phyloP scores from a whole-genome alignment of 2,888 invertebrate species.

The Agelastica alni region DNA sequence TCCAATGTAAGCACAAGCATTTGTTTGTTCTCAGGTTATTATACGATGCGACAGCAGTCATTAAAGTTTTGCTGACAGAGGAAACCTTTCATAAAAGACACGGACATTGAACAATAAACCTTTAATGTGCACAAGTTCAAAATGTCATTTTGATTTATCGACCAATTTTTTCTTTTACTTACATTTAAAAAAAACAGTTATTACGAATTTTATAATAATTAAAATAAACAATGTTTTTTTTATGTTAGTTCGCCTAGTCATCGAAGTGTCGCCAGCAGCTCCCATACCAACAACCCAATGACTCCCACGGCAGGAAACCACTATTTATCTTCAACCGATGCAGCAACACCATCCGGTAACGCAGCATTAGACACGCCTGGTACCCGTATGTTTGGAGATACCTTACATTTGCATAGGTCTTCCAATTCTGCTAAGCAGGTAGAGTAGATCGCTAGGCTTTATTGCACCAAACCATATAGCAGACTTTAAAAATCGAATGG shows the following conservation, averaged over 20 bases:
- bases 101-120: too few relatives aligned
- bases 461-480: neutral
- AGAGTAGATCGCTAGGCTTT: slow-evolving; percentile 41
- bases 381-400: slow-evolving; percentile 76
- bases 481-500: neutral
- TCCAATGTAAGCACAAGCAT: slow-evolving; percentile 60
- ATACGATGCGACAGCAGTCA: too few relatives aligned
- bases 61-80: too few relatives aligned
- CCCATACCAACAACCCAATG: slow-evolving; percentile 35
- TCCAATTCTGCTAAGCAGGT: slow-evolving; percentile 59
- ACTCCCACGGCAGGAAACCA: slow-evolving; percentile 42
- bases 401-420: slow-evolving; percentile 61
- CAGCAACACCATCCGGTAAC: slow-evolving; percentile 53
- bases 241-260: slow-evolving; percentile 48
- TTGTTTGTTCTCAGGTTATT: too few relatives aligned
- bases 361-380: slow-evolving; percentile 60
- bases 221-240: neutral
- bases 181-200: too few relatives aligned
- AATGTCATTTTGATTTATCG: too few relatives aligned
- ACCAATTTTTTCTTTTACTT: too few relatives aligned
- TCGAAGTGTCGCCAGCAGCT: slow-evolving; percentile 42
- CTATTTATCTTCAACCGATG: slow-evolving; percentile 46
- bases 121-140: too few relatives aligned
- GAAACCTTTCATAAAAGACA: too few relatives aligned
- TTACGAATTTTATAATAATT: too few relatives aligned